A percentile compares a stretch with the other conserved stretches of the same genome.
Conservation (phyloP, 2,797 vertebrate species). For the Lepidocolaptes lacrymiger region DNA sequence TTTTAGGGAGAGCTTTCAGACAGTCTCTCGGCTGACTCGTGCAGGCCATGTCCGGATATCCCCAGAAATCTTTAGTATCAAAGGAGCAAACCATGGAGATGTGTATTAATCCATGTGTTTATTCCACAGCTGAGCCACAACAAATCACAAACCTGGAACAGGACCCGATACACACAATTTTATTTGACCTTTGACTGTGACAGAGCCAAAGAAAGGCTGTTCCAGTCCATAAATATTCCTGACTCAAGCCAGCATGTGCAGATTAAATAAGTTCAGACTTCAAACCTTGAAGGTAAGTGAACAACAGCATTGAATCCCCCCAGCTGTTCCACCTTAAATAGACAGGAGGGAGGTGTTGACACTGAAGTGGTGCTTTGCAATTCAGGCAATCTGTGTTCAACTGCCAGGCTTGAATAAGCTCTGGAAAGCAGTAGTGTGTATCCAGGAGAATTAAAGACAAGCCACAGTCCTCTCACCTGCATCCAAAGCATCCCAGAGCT, state of each 20-base stretch:
- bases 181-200: not conserved
- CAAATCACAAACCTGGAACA: not conserved
- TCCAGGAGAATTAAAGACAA: not conserved
- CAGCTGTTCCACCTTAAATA: not conserved
- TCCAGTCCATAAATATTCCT: not conserved
- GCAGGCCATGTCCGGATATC: not conserved
- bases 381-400: not conserved
- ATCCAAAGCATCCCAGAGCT: not conserved
- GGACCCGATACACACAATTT: fast-evolving
- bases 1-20: not conserved
- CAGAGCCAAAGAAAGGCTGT: not conserved
- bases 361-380: not conserved
- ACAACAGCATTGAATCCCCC: fast-evolving
- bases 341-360: not conserved
- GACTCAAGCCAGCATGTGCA: not conserved
- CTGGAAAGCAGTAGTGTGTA: not conserved
- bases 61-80: not conserved
- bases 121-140: not conserved
- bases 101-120: fast-evolving
- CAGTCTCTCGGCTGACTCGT: not conserved
- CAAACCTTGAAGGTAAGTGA: not conserved
- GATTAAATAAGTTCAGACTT: not conserved
- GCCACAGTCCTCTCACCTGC: not conserved
- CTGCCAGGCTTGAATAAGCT: not conserved
- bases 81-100: not conserved